Percentiles rank a stretch among this genome's conserved stretches.
Evolutionary conservation across 2,888 invertebrate species (phyloP).

Genomic region (Drosophila picticornis): DNA sequence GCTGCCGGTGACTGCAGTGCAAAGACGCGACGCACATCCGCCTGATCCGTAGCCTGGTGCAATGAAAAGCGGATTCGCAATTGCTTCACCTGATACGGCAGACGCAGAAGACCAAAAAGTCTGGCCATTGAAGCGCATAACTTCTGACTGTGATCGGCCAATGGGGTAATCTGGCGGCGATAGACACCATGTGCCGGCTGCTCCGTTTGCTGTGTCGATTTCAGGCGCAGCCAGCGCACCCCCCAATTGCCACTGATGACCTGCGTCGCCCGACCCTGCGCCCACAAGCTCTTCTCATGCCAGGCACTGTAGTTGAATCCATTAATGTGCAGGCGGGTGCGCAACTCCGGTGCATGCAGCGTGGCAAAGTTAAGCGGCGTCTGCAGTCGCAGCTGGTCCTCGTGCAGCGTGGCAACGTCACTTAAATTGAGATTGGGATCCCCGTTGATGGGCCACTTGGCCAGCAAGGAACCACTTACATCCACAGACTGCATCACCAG

Average conservation of each 20-base stretch:
- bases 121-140: constrained; percentile 61
- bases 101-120: constrained; percentile 30
- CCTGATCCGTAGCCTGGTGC: constrained; percentile 21
- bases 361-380: constrained; percentile 80
- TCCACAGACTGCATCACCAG: constrained; percentile 84
- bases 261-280: constrained; percentile 80
- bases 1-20: constrained; percentile 27
- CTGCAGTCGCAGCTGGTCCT: constrained; percentile 60
- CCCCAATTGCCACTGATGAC: constrained; percentile 86
- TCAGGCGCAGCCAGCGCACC: constrained; percentile 62
- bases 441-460: constrained; percentile 83
- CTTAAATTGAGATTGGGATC: constrained; percentile 82
- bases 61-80: constrained; percentile 82
- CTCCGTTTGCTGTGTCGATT: constrained; percentile 18
- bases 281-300: constrained; percentile 84
- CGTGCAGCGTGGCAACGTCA: constrained; percentile 83
- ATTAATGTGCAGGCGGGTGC: constrained; percentile 74
- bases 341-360: constrained; percentile 68
- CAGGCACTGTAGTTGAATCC: constrained; percentile 85
- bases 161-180: constrained; percentile 46
- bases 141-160: constrained; percentile 34
- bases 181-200: constrained; percentile 30
- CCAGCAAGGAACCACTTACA: constrained; percentile 79
- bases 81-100: constrained; percentile 82
- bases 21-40: constrained; percentile 59